Base-by-base conservation (phyloP, 2,888 invertebrate genomes). In the Resseliella maxima region DNA sequence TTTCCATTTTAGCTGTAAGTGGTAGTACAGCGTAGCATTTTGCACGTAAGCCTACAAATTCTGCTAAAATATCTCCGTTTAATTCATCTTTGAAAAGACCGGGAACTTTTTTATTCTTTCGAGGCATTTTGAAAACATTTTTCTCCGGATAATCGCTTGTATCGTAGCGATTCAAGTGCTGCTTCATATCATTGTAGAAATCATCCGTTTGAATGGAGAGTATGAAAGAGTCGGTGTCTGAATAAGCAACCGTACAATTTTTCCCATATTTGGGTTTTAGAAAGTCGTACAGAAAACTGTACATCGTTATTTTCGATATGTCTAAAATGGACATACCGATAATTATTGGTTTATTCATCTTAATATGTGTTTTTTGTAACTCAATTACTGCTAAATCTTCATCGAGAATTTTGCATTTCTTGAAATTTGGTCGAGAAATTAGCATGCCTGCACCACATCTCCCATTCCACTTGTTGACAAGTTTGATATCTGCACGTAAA, bases 231-330 rank as follows among this genome's bases (percentile, higher is more conserved):
- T n/a, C n/a, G n/a, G n/a, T n/a, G 86, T 89, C 88, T n/a, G 86
- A 90, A 90, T 87, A 89, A 89, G 87, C 90, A 90, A 85, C 90
- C 89, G 87, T 91, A 91, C 88, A 92, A 87, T 87, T 89, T 92
- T 92, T 0, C 89, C 90, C 41, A 91, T 50, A n/a, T n/a, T n/a
- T n/a, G n/a, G n/a, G 86, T 91, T 91, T 83, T 91, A 87, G 85
- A 91, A 89, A 18, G 87, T 50, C 87, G 90, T 89, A n/a, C 90
- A 91, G 0, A 89, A 87, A 87, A 90, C n/a, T n/a, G n/a, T n/a
- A n/a, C n/a, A n/a, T n/a, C n/a, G n/a, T n/a, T n/a, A n/a, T n/a
- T n/a, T n/a, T n/a, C n/a, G n/a, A n/a, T n/a, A n/a, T n/a, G n/a
- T n/a, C n/a, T n/a, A n/a, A n/a, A n/a, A n/a, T n/a, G n/a, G n/a